Conservation (phyloP, 35 echinoderm and acorn worm species). For the Nesometra sesokonis region DNA sequence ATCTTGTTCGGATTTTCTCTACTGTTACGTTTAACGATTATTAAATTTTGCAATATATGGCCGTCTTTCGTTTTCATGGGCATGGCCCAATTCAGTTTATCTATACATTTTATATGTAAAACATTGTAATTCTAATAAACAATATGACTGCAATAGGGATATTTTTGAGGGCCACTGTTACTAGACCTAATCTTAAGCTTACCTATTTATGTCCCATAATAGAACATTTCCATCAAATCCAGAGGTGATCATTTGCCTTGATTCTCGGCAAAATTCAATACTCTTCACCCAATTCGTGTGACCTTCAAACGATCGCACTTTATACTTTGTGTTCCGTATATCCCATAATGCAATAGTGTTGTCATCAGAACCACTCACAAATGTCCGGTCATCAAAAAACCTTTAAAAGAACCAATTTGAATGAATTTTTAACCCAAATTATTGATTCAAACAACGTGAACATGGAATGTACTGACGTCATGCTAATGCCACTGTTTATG, state of each 20-base stretch:
- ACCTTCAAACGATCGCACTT: slow-evolving; percentile 57
- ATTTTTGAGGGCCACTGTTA: not conserved
- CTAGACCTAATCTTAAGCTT: too few relatives aligned
- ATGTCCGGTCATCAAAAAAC: slow-evolving; percentile 88
- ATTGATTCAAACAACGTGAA: not conserved
- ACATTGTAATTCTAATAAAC: too few relatives aligned
- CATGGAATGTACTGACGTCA: too few relatives aligned
- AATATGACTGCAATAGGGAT: too few relatives aligned
- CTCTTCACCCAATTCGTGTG: slow-evolving; percentile 95
- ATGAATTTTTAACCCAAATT: not conserved
- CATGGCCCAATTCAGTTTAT: too few relatives aligned
- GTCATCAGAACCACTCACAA: slow-evolving; percentile 90
- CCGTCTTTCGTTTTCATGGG: too few relatives aligned
- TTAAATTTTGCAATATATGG: too few relatives aligned
- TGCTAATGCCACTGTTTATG: too few relatives aligned
- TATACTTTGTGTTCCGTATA: slow-evolving; percentile 75
- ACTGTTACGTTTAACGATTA: too few relatives aligned
- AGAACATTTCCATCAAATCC: slow-evolving; percentile 87
- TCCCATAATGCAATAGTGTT: slow-evolving; percentile 98
- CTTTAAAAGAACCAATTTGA: slow-evolving; percentile 3
- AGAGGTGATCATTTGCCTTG: slow-evolving; percentile 59
- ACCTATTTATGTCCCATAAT: slow-evolving; percentile 93
- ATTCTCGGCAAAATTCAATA: slow-evolving; percentile 62
- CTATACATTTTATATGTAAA: too few relatives aligned
- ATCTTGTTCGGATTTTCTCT: too few relatives aligned